These are phyloP conservation scores for Silurus glanis DNA, from an alignment of 2,113 vertebrate species.

Conservation along the genomic window DNA sequence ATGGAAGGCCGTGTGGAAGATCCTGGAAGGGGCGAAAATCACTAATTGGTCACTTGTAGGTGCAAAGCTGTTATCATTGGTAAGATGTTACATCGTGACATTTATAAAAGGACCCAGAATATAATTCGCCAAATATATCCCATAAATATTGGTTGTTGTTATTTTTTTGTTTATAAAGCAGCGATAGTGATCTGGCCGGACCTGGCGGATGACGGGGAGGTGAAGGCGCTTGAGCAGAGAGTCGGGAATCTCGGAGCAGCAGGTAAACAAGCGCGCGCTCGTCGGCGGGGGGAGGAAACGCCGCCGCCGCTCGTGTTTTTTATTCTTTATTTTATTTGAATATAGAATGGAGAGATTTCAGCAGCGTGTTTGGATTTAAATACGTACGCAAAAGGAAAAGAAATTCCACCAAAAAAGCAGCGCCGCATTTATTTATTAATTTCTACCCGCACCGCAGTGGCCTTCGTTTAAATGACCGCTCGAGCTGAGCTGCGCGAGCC, in stretches of 20 bases:
- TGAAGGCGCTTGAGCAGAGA: conserved; percentile 73
- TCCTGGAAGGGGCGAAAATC: conserved; percentile 47
- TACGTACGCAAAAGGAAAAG: no score
- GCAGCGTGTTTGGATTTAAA: no score
- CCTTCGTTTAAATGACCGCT: conserved; percentile 74
- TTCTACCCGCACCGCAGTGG: conserved; percentile 51
- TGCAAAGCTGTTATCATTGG: neutral
- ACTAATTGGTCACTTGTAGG: neutral
- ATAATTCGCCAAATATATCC: neutral
- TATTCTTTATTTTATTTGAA: no score
- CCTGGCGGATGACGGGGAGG: conserved; percentile 74
- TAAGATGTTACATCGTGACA: no score
- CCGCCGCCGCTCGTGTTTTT: no score
- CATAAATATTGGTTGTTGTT: neutral
- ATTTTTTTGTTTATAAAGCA: neutral
- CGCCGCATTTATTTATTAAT: neutral
- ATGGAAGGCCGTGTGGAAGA: conserved; percentile 18
- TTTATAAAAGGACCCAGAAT: neutral
- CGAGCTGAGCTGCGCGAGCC: conserved; percentile 60
- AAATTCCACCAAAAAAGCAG: neutral
- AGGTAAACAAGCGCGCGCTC: conserved; percentile 77
- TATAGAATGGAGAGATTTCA: neutral
- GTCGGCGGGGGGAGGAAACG: conserved; percentile 44
- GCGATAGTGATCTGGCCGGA: conserved; percentile 5
- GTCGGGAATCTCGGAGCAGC: conserved; percentile 76